Percentiles rank a stretch among this genome's conserved stretches.
These are phyloP conservation scores for Cyanoderma ruficeps DNA, from an alignment of 2,113 vertebrate species.

Conservation along the genomic window DNA sequence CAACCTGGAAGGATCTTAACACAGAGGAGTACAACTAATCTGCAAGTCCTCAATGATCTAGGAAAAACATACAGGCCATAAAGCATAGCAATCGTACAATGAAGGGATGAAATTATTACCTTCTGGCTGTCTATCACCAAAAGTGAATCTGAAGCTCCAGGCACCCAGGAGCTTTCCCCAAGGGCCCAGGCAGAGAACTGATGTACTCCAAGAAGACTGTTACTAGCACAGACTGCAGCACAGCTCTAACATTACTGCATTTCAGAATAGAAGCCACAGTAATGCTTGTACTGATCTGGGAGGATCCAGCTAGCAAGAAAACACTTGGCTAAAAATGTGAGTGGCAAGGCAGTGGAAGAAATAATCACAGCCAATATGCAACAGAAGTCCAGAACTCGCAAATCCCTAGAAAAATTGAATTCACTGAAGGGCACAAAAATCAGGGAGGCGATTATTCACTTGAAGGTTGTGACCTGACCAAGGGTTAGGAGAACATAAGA, in stretches of 20 bases:
- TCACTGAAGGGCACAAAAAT: background rate
- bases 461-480: background rate
- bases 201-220: background rate
- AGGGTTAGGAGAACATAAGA: background rate
- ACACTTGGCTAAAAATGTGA: background rate
- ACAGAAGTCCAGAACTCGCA: background rate
- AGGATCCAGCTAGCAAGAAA: background rate
- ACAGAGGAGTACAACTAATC: background rate
- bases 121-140: background rate
- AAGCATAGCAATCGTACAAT: background rate
- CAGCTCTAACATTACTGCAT: background rate
- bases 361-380: background rate
- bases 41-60: background rate
- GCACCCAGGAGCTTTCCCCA: background rate
- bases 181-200: background rate
- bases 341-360: background rate
- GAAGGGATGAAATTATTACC: background rate
- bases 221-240: background rate
- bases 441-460: background rate
- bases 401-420: background rate
- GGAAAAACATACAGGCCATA: background rate
- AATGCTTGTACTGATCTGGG: background rate
- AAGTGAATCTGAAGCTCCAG: background rate
- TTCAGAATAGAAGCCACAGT: background rate
- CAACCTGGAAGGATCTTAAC: background rate